Evolutionary conservation across 2,797 vertebrate genomes (phyloP).

Genomic region (Chlorospingus semifuscus): DNA sequence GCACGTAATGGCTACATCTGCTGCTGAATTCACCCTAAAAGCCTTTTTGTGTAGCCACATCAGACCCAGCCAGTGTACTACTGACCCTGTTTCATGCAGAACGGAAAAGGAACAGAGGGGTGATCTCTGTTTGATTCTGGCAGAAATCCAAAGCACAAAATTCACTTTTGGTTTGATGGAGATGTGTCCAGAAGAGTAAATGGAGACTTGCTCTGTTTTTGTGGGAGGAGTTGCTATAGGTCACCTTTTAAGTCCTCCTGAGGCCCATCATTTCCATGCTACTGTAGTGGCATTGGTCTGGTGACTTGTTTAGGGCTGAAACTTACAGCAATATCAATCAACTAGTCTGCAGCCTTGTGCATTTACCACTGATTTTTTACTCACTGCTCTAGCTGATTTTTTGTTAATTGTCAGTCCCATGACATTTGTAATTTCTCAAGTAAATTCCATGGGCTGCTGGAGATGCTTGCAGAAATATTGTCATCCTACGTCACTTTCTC

Average conservation of each 20-base stretch:
- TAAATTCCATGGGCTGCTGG: not conserved
- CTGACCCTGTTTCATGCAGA: fast-evolving
- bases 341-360: not conserved
- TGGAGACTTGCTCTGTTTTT: not conserved
- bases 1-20: fast-evolving
- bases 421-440: not conserved
- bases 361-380: not conserved
- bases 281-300: not conserved
- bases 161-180: not conserved
- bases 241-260: not conserved
- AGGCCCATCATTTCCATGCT: not conserved
- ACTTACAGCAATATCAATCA: not conserved
- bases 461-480: not conserved
- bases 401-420: not conserved
- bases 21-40: not conserved
- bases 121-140: not conserved
- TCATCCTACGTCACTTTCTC: not conserved
- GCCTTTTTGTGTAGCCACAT: not conserved
- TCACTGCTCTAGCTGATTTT: not conserved
- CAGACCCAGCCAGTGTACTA: not conserved
- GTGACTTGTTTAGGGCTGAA: not conserved
- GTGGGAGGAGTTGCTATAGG: not conserved
- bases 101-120: fast-evolving
- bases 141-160: not conserved
- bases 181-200: not conserved